Evolutionary conservation across 2,888 invertebrate genomes (phyloP).

Genomic region (Orchesella flavescens): DNA sequence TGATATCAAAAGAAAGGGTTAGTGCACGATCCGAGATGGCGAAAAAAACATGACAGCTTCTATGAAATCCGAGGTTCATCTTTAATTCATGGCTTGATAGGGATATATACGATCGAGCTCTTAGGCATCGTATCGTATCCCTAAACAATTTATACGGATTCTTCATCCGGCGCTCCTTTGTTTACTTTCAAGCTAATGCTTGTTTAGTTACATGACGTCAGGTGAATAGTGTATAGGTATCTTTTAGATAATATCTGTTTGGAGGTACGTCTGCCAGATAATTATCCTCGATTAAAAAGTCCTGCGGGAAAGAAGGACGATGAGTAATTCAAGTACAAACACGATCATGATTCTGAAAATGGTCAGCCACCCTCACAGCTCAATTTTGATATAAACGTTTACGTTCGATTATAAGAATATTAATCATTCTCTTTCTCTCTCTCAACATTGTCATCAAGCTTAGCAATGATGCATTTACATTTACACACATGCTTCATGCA

Average conservation of each 20-base stretch:
- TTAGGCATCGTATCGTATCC: neutral
- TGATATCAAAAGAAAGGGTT: neutral
- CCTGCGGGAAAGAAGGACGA: conserved; percentile 6
- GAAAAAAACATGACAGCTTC: neutral
- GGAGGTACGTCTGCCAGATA: conserved; percentile 10
- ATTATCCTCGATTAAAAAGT: conserved; percentile 46
- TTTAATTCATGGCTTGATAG: neutral
- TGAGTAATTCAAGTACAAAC: conserved; percentile 26
- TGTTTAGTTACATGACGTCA: conserved; percentile 45
- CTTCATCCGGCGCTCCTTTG: conserved; percentile 45
- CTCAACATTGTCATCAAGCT: conserved; percentile 10
- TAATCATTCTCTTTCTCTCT: neutral
- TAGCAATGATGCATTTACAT: conserved; percentile 5
- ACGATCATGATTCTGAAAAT: too few species aligned
- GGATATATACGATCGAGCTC: too few species aligned
- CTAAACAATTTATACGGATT: neutral
- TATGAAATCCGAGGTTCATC: neutral
- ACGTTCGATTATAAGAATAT: neutral
- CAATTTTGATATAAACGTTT: neutral
- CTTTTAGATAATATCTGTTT: too few species aligned
- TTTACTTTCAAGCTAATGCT: conserved; percentile 33
- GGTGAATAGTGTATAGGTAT: conserved; percentile 13
- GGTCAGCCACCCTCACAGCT: neutral
- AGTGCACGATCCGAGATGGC: too few species aligned
- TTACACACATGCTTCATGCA: neutral